Percentiles rank a stretch among this genome's conserved stretches.
These are phyloP conservation scores for Vesta saturnalis DNA, from an alignment of 2,888 invertebrate genomes.

Conservation along the genomic window DNA sequence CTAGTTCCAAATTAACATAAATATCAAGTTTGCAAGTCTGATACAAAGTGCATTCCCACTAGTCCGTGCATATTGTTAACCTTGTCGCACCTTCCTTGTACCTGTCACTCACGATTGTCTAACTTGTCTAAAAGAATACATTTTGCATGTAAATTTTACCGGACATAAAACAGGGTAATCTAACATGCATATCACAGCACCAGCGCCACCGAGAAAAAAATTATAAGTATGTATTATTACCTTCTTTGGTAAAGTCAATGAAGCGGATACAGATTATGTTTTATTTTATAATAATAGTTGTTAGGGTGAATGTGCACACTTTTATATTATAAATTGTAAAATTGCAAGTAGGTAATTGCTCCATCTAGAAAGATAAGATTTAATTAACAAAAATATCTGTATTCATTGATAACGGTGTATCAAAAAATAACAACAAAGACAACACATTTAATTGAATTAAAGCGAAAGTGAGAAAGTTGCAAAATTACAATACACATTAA, in stretches of 20 bases:
- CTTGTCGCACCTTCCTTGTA: slow-evolving; percentile 42
- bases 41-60: slow-evolving; percentile 40
- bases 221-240: background rate
- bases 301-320: no score
- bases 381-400: no score
- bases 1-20: slow-evolving; percentile 33
- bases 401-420: no score
- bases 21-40: slow-evolving; percentile 36
- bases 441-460: background rate
- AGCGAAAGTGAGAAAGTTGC: background rate
- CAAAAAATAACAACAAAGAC: background rate
- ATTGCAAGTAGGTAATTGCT: no score
- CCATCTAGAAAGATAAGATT: no score
- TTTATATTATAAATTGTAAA: no score
- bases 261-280: no score
- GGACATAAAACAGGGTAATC: slow-evolving; percentile 27
- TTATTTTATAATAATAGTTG: no score
- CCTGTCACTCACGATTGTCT: slow-evolving; percentile 38
- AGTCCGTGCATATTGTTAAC: slow-evolving; percentile 40
- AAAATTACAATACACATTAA: background rate
- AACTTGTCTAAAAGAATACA: slow-evolving; percentile 35
- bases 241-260: background rate
- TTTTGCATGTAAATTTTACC: slow-evolving; percentile 40
- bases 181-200: background rate
- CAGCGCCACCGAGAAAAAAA: background rate